phyloP scores from a whole-genome alignment of 2,113 vertebrate genomes.

The Parus major region DNA sequence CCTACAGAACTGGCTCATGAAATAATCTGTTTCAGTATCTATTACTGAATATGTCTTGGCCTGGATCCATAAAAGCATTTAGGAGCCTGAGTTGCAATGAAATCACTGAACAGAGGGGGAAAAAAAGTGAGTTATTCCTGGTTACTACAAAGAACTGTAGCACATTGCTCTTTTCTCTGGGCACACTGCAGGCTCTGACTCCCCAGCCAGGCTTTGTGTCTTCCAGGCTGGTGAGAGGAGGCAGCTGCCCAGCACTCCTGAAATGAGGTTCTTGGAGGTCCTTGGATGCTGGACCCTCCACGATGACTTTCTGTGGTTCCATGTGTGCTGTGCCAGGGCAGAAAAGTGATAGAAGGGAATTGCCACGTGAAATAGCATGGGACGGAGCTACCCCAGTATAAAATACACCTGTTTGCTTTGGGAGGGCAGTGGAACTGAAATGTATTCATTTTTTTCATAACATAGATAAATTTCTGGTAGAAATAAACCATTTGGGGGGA shows the following conservation, averaged over 20 bases:
- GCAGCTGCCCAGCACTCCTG: background rate
- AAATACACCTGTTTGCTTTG: background rate
- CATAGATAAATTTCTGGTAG: background rate
- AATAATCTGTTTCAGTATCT: conserved; percentile 61
- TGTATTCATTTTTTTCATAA: background rate
- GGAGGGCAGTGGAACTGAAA: background rate
- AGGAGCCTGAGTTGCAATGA: conserved; percentile 35
- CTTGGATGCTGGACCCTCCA: background rate
- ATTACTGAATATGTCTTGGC: conserved; percentile 63
- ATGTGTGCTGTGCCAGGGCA: background rate
- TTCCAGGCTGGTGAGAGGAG: background rate
- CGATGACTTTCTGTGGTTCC: background rate
- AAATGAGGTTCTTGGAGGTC: background rate
- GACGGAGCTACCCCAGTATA: background rate
- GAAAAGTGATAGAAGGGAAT: background rate
- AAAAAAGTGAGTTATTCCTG: conserved; percentile 6
- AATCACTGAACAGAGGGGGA: background rate
- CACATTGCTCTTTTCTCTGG: background rate
- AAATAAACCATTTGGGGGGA: background rate
- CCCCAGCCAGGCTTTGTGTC: background rate
- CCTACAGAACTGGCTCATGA: conserved; percentile 62
- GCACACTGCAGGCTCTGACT: background rate
- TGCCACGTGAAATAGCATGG: background rate
- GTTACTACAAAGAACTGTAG: conserved; percentile 17
- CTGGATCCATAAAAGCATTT: conserved; percentile 57